Evolutionary conservation across 2,888 invertebrate genomes (phyloP), one percentile per base, ranked within the genome.

Genomic region (Prosopocoilus inquinatus): DNA sequence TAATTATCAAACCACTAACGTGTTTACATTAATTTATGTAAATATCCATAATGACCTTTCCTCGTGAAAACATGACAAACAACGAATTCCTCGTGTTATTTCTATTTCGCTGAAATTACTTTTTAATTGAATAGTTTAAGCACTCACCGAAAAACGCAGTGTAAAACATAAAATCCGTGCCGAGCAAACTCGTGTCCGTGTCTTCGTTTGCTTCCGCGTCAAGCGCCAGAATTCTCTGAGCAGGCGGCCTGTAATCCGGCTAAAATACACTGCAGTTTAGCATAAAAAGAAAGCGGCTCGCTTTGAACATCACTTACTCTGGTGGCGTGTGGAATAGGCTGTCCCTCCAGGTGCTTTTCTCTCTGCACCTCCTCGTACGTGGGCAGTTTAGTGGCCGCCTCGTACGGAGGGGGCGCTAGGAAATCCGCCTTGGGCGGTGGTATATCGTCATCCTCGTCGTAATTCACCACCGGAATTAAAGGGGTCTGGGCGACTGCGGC

Each of bases 121-220:
- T 38, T 13, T 12, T 38, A 38, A 38, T 38, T 34, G n/a, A n/a
- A 34, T 34, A n/a, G 35, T n/a, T 8, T 34, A 34, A 15, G 2
- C 2, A 44, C 45, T 80, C 79, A 91, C 91, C 88, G 70, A 94
- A 86, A 79, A 95, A 95, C 38, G 94, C 92, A 59, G 91, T 91
- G 64, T 94, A 86, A 78, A 95, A 95, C 89, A 94, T 94, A 69
- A 94, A 88, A 75, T 95, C 95, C 32, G 94, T 95, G 60, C 95
- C 95, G 47, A 95, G 84, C 55, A 94, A 82, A 67, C 88, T 88
- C 70, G 88, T 89, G 70, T 92, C 90, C 7, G 86, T 84, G 71
- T 91, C 89, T 64, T 88, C 89, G 55, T 86, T 85, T 0, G 84
- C 82, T 33, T 89, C 86, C 5, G 87, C 83, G 65, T 91, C 91